Base-by-base conservation (phyloP, 2,888 invertebrate species). In the Papilio protenor region DNA sequence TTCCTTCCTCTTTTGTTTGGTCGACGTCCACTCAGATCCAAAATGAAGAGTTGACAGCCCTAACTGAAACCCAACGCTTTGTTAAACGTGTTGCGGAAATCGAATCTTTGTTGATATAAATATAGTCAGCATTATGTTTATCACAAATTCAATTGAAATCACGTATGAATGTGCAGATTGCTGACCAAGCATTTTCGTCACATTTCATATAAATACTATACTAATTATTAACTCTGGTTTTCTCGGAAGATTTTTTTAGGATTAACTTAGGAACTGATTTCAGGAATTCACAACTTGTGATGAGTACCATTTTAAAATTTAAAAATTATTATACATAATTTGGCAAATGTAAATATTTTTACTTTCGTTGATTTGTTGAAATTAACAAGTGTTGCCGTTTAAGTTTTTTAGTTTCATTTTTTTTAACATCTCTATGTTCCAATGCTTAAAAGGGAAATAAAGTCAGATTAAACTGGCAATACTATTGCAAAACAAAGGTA, bases 81-180 rank as follows among this genome's bases (percentile, higher is more conserved):
- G 66, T 69, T 4, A 45, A 69, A 11, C 40, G 45, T 45, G 45
- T 69, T 21, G 45, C 21, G 21, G 66, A 69, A 69, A 45, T 69
- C 45, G 4, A n/a, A 69, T 21, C 45, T 69, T 45, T 45, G 66
- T 69, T 69, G 33, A 21, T 16, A 45, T 66, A 45, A 66, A 21
- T 69, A 12, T 21, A 69, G 45, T 69, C 66, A 69, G 66, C 66
- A 45, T 64, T 61, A 61, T 66, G 10, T 18, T 40, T 40, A 40
- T 66, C 66, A 45, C 45, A 6, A 21, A 45, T 12, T 40, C 12
- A 45, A 10, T 66, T 18, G 11, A 69, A n/a, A 69, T 69, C 66
- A 69, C 66, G 66, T 69, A 69, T 45, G n/a, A 69, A 45, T 45
- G 66, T 69, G 45, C 45, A 69, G n/a, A 5, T 45, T 69, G 66